Conservation (phyloP, 2,113 vertebrate species). For the Cynopterus brachyotis region DNA sequence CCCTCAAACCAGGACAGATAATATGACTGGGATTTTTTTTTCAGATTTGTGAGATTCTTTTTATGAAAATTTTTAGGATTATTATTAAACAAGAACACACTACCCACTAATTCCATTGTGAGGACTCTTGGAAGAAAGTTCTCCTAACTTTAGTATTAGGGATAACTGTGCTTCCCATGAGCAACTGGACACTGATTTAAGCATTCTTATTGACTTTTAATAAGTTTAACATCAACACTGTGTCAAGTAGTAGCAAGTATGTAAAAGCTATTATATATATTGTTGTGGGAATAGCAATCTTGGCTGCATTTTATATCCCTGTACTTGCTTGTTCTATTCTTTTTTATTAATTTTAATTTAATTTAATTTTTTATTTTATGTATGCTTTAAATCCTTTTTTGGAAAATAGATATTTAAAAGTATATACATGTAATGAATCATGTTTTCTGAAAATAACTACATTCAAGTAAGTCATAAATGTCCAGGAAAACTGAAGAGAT, state of each 20-base stretch:
- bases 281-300: background rate
- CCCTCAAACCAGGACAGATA: background rate
- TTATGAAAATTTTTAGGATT: background rate
- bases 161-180: background rate
- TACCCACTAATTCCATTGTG: background rate
- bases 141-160: background rate
- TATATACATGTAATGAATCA: background rate
- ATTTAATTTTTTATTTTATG: background rate
- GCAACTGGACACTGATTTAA: background rate
- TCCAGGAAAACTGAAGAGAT: background rate
- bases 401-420: background rate
- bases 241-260: background rate
- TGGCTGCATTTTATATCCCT: background rate
- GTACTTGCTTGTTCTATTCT: background rate
- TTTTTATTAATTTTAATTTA: conserved; percentile 1
- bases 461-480: background rate
- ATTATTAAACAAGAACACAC: background rate
- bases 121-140: background rate
- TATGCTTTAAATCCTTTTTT: background rate
- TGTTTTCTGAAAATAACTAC: conserved; percentile 20
- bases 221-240: background rate
- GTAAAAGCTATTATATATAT: background rate
- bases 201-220: background rate
- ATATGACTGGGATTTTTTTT: background rate
- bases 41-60: background rate